Base-by-base conservation (phyloP, 2,113 vertebrate species). In the Microtus richardsoni region DNA sequence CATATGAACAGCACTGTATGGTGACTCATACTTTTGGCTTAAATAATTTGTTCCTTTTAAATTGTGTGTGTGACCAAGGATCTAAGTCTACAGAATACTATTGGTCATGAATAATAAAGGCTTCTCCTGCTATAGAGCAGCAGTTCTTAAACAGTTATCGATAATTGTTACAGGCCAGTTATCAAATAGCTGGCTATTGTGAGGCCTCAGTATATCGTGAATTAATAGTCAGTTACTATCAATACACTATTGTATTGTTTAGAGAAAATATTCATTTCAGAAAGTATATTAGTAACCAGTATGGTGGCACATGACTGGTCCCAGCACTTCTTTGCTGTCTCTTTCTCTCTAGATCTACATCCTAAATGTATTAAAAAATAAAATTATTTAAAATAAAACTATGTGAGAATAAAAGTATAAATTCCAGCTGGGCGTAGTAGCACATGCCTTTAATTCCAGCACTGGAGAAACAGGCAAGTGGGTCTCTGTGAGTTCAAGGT, bases 11-110 rank as follows among this genome's bases (percentile, higher is more conserved):
- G 95, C 52, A 95, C 58, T 19, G 24, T 79, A 90, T 77, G 70
- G 94, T 94, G 95, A 96, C 94, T 97, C 92, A 92, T n/a, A 95
- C 64, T 90, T 96, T 95, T 88, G 54, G 84, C 90, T 95, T 96
- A 95, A 97, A 95, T 97, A 97, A 97, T 93, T 96, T 95, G 91
- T 62, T 97, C 62, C 91, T 96, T 94, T 97, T 80, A 97, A 97
- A 85, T 93, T 92, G 91, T 88, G 17, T 91, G 44, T 90, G 84
- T 94, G 80, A 91, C 88, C 54, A 95, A 93, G 62, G 68, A 95
- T 89, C 88, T 80, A 94, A 74, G 95, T 95, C 94, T 97, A 68
- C 93, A 66, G 62, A 97, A 88, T 8, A 44, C 0, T 14, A 71
- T 28, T 85, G 33, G 90, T 91, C 88, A 96, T 87, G 90, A 93